These are phyloP conservation scores for Hydrolagus colliei DNA, from an alignment of 2,797 vertebrate genomes.

Conservation along the genomic window DNA sequence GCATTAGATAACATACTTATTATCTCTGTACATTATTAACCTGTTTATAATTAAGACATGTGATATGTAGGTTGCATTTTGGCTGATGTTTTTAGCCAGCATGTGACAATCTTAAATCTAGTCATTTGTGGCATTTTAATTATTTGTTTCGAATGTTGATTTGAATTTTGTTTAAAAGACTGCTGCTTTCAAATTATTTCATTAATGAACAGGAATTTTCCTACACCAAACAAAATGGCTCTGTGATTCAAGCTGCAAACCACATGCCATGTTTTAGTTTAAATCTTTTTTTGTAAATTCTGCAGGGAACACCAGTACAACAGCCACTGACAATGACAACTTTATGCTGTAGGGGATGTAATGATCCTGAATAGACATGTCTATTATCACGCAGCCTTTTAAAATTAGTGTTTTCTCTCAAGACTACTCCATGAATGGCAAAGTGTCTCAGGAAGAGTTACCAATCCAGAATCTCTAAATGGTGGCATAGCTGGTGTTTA, in stretches of 20 bases:
- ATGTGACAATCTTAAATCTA: no score
- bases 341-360: slow-evolving; percentile 41
- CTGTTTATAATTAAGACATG: no score
- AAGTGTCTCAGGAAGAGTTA: slow-evolving; percentile 33
- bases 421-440: slow-evolving; percentile 39
- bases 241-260: slow-evolving; percentile 20
- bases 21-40: no score
- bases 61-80: no score
- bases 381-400: slow-evolving; percentile 29
- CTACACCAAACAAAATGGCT: background rate
- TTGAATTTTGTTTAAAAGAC: slow-evolving; percentile 23
- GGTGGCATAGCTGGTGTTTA: slow-evolving; percentile 49
- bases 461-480: slow-evolving; percentile 43
- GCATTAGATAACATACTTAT: no score
- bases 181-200: background rate
- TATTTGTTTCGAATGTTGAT: slow-evolving; percentile 12
- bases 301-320: slow-evolving; percentile 46
- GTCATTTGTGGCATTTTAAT: no score
- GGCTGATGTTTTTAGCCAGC: no score
- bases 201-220: slow-evolving; percentile 23
- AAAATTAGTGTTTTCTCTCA: slow-evolving; percentile 41
- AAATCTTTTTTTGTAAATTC: slow-evolving; percentile 48
- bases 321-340: slow-evolving; percentile 49
- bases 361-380: slow-evolving; percentile 29
- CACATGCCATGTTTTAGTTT: slow-evolving; percentile 47